Evolutionary conservation across 2,797 vertebrate genomes (phyloP), one percentile per base, ranked within the genome.

Genomic region (Gobio occitaniae): DNA sequence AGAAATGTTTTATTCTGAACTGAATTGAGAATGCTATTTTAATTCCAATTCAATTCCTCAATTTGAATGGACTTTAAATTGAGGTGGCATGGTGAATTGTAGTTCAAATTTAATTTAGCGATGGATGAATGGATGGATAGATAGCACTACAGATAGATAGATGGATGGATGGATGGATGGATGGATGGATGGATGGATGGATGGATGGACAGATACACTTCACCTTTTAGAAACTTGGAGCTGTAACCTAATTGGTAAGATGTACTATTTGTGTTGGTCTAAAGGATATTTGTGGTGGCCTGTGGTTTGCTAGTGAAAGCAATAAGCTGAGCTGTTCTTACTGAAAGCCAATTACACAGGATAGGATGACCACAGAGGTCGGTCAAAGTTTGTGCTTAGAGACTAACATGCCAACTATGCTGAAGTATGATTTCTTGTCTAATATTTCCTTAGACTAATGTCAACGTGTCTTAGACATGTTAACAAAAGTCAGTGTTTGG

Each of bases 311-410:
- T 76, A 61, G 63, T 32, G 48, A 88, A 89, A 88, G 86, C 25
- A 78, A 87, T 89, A 88, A 90, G 70, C 79, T 78, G 71, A 86
- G 88, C 82, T 54, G 21, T 87, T 87, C 78, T 87, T 86, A 88
- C 59, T 78, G 48, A 83, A 86, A 90, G 82, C 88, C 88, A 86
- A 89, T 89, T 88, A 90, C 47, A 69, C 69, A 44, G 61, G 71
- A 90, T 54, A 66, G 75, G 78, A 86, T 85, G 69, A 79, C 78
- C 47, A 76, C 41, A 75, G 80, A 81, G 80, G 84, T 80, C 61
- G 70, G 68, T 70, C 78, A 44, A 38, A 72, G 77, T 82, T 21
- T 86, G 80, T 68, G 70, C 80, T 54, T 38, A 32, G 36, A 56
- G 44, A 70, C 44, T 21, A 8, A 66, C 36, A n/a, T 72, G 32